Percentiles rank a stretch among this genome's conserved stretches.
Conservation (phyloP, 23 tunicate species). For the Ciona savignyi region DNA sequence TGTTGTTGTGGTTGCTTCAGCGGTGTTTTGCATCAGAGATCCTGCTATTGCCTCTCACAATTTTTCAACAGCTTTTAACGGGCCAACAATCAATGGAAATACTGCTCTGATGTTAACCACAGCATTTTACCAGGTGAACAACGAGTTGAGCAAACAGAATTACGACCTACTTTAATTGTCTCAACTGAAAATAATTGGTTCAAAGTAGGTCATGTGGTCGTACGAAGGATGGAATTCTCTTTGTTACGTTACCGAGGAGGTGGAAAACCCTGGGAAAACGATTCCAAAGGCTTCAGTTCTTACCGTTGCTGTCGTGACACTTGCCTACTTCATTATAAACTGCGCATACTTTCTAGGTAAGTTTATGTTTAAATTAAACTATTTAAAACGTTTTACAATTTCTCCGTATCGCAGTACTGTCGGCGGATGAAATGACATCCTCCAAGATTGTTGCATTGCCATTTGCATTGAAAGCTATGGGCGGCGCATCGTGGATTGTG, state of each 20-base stretch:
- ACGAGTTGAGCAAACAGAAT: no score
- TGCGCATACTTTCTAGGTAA: background rate
- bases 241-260: constrained; percentile 55
- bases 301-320: constrained; percentile 48
- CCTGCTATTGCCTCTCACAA: background rate
- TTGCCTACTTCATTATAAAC: background rate
- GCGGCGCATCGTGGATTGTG: constrained; percentile 9
- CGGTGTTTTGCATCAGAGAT: background rate
- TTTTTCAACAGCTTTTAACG: background rate
- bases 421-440: constrained; percentile 2
- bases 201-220: constrained; percentile 75
- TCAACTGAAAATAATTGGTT: no score
- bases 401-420: background rate
- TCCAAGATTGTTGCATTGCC: constrained; percentile 4
- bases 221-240: constrained; percentile 78
- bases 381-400: no score
- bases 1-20: background rate
- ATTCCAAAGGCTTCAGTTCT: constrained; percentile 51
- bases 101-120: background rate
- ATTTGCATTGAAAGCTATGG: constrained; percentile 1
- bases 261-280: constrained; percentile 30
- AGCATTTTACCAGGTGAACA: background rate
- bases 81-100: background rate
- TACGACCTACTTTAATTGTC: no score
- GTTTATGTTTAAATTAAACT: no score